Evolutionary conservation across 53 echinoderm and acorn worm genomes (phyloP).

Genomic region (Temnopleurus reevesii): DNA sequence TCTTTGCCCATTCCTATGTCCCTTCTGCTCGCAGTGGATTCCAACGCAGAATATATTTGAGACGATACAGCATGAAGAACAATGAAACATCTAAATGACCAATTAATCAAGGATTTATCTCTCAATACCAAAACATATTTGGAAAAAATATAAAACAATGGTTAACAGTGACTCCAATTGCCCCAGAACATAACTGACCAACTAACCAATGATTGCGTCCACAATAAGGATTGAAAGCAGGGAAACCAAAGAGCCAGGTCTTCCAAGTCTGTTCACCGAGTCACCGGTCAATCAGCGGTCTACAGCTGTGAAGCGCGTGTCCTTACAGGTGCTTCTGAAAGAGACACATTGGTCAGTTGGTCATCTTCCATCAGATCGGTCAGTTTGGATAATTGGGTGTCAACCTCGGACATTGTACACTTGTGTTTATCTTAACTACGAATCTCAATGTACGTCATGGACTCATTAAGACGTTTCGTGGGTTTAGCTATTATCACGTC

Average conservation of each 20-base stretch:
- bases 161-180: too few relatives aligned
- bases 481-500: background rate
- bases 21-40: too few relatives aligned
- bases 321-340: background rate
- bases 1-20: too few relatives aligned
- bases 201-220: background rate
- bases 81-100: too few relatives aligned
- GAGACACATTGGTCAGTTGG: conserved; percentile 6
- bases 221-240: background rate
- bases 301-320: conserved; percentile 3
- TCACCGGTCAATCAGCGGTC: background rate
- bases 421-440: background rate
- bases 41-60: too few relatives aligned
- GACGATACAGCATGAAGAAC: too few relatives aligned
- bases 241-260: background rate
- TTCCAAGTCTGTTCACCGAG: background rate
- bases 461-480: background rate
- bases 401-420: background rate
- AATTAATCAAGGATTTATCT: too few relatives aligned
- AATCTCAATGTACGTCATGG: background rate
- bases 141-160: too few relatives aligned
- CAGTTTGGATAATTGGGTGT: background rate
- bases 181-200: background rate
- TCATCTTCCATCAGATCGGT: conserved; percentile 16
- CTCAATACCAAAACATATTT: too few relatives aligned